Percentiles rank a stretch among this genome's conserved stretches.
phyloP scores from a whole-genome alignment of 2,797 vertebrate species.

The Schizothorax lantsangensis region DNA sequence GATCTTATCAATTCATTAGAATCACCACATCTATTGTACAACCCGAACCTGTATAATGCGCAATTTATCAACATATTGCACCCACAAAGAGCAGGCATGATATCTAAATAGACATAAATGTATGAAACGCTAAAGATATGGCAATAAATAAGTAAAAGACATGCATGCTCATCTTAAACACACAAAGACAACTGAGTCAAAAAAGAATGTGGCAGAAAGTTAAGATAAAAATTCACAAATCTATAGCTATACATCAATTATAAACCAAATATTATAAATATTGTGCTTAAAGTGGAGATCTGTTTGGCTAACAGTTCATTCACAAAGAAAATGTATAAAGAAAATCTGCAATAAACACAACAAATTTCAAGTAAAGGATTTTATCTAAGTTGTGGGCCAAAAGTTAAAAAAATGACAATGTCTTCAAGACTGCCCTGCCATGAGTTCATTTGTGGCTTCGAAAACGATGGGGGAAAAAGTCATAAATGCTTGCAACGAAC shows the following conservation, averaged over 20 bases:
- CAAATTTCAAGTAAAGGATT: conserved; percentile 52
- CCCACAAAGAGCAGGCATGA: conserved; percentile 54
- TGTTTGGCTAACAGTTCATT: conserved; percentile 59
- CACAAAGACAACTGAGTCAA: conserved; percentile 76
- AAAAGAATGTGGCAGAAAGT: conserved; percentile 66
- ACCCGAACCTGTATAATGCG: conserved; percentile 27
- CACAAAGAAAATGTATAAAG: conserved; percentile 53
- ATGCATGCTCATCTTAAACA: conserved; percentile 76
- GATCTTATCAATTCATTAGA: conserved; percentile 2
- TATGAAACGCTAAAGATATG: conserved; percentile 53
- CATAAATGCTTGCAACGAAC: conserved; percentile 10
- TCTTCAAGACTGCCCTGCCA: conserved; percentile 5
- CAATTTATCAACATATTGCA: conserved; percentile 49
- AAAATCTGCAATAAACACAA: conserved; percentile 55
- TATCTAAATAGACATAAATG: conserved; percentile 54
- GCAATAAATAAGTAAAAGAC: conserved; percentile 66
- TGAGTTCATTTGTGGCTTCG: conserved; percentile 37
- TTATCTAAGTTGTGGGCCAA: conserved; percentile 32
- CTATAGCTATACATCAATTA: conserved; percentile 69
- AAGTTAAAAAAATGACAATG: not conserved
- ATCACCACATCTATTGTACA: conserved; percentile 24
- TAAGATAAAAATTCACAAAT: conserved; percentile 62
- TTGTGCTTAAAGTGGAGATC: conserved; percentile 73
- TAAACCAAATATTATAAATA: conserved; percentile 66
- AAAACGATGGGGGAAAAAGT: not conserved